Conservation (phyloP, 2,113 vertebrate species). For the Paratilapia polleni region DNA sequence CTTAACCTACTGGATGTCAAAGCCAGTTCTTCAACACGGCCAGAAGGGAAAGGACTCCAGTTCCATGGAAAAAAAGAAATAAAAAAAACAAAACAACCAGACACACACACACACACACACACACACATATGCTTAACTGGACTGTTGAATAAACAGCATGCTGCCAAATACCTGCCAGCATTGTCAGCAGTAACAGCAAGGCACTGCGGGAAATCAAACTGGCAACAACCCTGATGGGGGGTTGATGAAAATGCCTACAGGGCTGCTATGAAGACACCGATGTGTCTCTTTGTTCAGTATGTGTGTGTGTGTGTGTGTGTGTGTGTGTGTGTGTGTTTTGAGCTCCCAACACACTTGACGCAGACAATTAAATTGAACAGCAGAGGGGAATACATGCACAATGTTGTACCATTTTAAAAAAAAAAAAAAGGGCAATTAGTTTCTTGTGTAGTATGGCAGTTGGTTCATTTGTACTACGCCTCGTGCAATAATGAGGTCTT, state of each 20-base stretch:
- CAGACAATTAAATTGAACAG: constrained; percentile 57
- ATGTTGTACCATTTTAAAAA: constrained; percentile 47
- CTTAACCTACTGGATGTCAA: constrained; percentile 79
- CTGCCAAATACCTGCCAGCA: constrained; percentile 40
- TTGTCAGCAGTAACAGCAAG: constrained; percentile 7
- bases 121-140: background rate
- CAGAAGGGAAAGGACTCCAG: constrained; percentile 34
- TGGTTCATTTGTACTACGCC: background rate
- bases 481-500: constrained; percentile 18
- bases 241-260: constrained; percentile 41
- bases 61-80: fast-evolving
- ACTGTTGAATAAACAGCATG: constrained; percentile 36
- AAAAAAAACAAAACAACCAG: too few relatives aligned
- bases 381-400: constrained; percentile 40
- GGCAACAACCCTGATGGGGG: constrained; percentile 30
- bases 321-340: background rate
- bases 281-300: background rate
- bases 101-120: background rate
- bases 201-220: constrained; percentile 50
- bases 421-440: constrained; percentile 66
- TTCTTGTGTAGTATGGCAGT: constrained; percentile 1
- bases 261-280: constrained; percentile 11
- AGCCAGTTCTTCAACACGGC: constrained; percentile 58
- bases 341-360: constrained; percentile 30
- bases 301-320: background rate